Conservation (phyloP, 2,113 vertebrate genomes). For the Solea senegalensis region DNA sequence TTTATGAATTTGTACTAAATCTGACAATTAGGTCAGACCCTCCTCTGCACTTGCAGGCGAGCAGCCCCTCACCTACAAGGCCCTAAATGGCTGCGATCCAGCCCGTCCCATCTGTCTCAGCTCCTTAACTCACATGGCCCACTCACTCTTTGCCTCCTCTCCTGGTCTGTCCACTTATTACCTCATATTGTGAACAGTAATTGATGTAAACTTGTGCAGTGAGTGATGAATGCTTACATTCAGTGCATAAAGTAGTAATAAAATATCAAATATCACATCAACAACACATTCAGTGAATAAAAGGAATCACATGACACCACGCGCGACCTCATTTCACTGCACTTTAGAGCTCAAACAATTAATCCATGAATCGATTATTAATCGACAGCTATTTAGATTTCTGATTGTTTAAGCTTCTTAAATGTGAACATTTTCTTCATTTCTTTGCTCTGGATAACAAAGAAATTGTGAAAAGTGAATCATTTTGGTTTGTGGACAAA, state of each 20-base stretch:
- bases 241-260: not conserved
- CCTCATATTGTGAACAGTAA: slow-evolving; percentile 8
- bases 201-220: not conserved
- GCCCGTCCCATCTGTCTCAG: slow-evolving; percentile 50
- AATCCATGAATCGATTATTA: no score
- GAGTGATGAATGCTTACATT: slow-evolving; percentile 3
- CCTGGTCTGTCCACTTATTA: not conserved
- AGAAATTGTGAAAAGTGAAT: no score
- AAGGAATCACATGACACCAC: no score
- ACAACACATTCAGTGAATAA: no score
- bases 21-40: slow-evolving; percentile 50
- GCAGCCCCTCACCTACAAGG: slow-evolving; percentile 47
- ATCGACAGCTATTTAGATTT: no score
- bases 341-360: no score
- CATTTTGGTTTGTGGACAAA: no score
- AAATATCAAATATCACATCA: no score
- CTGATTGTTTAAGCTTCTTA: no score
- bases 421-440: no score
- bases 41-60: slow-evolving; percentile 34
- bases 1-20: slow-evolving; percentile 47
- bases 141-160: slow-evolving; percentile 18
- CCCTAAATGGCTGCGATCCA: slow-evolving; percentile 52
- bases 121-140: slow-evolving; percentile 26
- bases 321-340: no score
- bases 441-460: no score